A percentile compares a stretch with the other conserved stretches of the same genome.
Conservation (phyloP, 2,888 invertebrate species). For the Rugalucina vietnamica region DNA sequence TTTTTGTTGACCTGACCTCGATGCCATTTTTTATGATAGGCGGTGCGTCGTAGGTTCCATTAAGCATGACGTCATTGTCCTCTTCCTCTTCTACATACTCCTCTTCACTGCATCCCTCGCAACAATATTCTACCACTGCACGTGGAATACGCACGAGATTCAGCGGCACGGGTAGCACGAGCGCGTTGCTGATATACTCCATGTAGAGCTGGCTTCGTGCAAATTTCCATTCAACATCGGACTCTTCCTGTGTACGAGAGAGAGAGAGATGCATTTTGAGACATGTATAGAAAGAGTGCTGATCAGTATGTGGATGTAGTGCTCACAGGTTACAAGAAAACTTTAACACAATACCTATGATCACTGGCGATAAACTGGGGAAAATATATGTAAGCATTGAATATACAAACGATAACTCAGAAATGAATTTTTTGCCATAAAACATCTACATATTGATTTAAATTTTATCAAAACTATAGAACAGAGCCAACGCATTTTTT, state of each 20-base stretch:
- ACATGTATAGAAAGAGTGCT: no score
- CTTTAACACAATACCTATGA: no score
- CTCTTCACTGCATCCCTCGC: slow-evolving; percentile 53
- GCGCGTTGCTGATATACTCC: slow-evolving; percentile 85
- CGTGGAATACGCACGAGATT: slow-evolving; percentile 79
- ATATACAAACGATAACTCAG: no score
- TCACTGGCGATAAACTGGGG: no score
- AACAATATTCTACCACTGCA: slow-evolving; percentile 61
- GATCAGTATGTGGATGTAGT: no score
- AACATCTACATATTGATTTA: no score
- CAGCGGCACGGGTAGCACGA: slow-evolving; percentile 85
- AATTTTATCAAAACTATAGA: no score
- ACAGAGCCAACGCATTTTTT: no score
- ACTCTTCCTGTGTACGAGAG: slow-evolving; percentile 73
- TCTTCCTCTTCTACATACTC: slow-evolving; percentile 40
- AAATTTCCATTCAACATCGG: slow-evolving; percentile 83
- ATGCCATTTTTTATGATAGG: background rate
- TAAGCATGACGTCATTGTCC: background rate
- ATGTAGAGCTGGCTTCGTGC: slow-evolving; percentile 82
- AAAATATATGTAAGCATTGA: no score
- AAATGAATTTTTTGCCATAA: no score
- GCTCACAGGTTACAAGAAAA: no score
- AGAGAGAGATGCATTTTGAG: no score
- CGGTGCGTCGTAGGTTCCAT: background rate
- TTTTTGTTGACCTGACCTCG: background rate